phyloP scores from a whole-genome alignment of 2,797 vertebrate genomes.

The Aulostomus chinensis region DNA sequence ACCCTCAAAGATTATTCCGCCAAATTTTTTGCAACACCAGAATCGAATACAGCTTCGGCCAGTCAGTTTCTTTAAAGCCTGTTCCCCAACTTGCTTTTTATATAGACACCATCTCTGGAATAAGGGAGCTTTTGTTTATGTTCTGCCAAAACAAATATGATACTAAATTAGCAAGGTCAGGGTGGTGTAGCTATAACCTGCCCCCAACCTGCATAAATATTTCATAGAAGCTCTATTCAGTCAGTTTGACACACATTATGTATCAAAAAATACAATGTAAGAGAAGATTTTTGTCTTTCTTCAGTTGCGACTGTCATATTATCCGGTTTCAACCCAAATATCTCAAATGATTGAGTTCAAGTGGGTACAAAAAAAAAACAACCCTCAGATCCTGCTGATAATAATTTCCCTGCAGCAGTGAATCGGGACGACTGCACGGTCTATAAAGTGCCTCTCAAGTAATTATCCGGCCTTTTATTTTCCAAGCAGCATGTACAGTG shows the following conservation, averaged over 20 bases:
- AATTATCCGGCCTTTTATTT: slow-evolving; percentile 46
- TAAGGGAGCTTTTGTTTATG: too few species aligned
- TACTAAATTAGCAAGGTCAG: not conserved
- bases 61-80: too few species aligned
- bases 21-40: too few species aligned
- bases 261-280: not conserved
- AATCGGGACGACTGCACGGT: slow-evolving; percentile 28
- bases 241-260: slow-evolving; percentile 1
- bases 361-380: slow-evolving; percentile 2
- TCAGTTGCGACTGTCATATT: not conserved
- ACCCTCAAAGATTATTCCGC: too few species aligned
- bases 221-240: slow-evolving; percentile 9
- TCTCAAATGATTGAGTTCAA: not conserved
- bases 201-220: slow-evolving; percentile 16
- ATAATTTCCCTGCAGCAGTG: slow-evolving; percentile 38
- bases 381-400: slow-evolving; percentile 33
- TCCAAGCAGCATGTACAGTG: not conserved
- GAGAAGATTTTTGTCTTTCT: not conserved
- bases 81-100: too few species aligned
- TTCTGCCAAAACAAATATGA: too few species aligned
- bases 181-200: slow-evolving; percentile 13
- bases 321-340: not conserved
- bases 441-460: slow-evolving; percentile 42
- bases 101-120: too few species aligned
- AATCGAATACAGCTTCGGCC: too few species aligned